Percentiles rank a stretch among this genome's conserved stretches.
Evolutionary conservation across 2,888 invertebrate genomes (phyloP).

Genomic region (Petrophora chlorosata): DNA sequence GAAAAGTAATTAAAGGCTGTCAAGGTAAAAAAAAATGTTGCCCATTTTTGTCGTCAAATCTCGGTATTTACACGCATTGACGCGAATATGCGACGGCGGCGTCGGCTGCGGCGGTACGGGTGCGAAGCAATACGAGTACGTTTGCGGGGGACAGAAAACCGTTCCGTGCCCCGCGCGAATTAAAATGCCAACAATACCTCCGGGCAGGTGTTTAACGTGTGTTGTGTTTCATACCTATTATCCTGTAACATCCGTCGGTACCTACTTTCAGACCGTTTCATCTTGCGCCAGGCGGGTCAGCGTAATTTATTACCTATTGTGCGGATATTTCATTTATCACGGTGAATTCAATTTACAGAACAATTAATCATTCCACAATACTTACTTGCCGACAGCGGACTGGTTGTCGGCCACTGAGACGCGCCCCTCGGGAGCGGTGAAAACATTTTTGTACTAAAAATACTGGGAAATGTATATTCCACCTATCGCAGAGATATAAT

Average conservation of each 20-base stretch:
- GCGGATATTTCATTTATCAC: constrained; percentile 83
- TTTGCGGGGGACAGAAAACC: constrained; percentile 35
- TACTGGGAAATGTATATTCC: constrained; percentile 15
- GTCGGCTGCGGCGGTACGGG: neutral
- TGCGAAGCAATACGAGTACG: constrained; percentile 10
- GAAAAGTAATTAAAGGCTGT: neutral
- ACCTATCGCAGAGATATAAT: neutral
- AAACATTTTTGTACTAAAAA: constrained; percentile 58
- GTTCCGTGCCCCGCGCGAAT: constrained; percentile 50
- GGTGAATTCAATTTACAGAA: constrained; percentile 83
- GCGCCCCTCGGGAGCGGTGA: constrained; percentile 42
- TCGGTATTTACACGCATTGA: constrained; percentile 11
- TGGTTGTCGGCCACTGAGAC: constrained; percentile 59
- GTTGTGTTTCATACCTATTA: constrained; percentile 74
- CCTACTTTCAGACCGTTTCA: constrained; percentile 77
- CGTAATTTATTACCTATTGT: constrained; percentile 84
- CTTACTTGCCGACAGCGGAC: constrained; percentile 78
- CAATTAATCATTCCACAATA: constrained; percentile 83
- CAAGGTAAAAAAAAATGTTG: neutral
- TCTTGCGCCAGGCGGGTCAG: constrained; percentile 79
- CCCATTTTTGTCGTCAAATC: constrained; percentile 3
- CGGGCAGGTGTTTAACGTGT: constrained; percentile 70
- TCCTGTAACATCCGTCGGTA: constrained; percentile 66
- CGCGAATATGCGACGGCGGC: neutral
- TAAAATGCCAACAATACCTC: constrained; percentile 61